Evolutionary conservation across 2,797 vertebrate species (phyloP), one percentile per base, ranked within the genome.

Genomic region (Dicrostonyx torquatus): DNA sequence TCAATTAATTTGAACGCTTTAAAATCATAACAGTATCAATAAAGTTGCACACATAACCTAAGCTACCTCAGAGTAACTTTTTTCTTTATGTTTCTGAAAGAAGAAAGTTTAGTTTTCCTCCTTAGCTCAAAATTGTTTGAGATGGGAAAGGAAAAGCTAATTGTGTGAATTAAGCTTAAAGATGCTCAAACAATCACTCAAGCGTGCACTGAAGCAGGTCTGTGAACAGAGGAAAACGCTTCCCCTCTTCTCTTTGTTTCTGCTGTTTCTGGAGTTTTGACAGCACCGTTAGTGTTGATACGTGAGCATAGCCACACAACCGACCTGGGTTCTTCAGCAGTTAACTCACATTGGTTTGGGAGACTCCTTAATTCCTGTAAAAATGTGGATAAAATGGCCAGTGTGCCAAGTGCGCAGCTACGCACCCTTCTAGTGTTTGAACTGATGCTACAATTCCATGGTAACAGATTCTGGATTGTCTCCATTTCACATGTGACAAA

Each of bases 91-190:
- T 86, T 95, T 95, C 43, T 64, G 58, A 78, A 80, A 95, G 70
- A 83, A 90, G 37, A 91, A 92, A 94, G 88, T 85, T 45, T n/a
- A 89, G 76, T 64, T 84, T 95, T 92, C 58, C 37, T 79, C 7
- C 8, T 96, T 89, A 80, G 66, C 89, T 93, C 70, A 91, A 88
- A 90, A 84, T 91, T 94, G 34, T 87, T 88, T 87, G 80, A 95
- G 84, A 89, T 50, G 34, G 94, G 40, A 95, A 95, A 83, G 93
- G 89, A 96, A 96, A 94, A 96, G 84, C 72, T 97, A 95, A 96
- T 93, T 94, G 60, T 73, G 92, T 83, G 95, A 96, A 97, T 96
- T 96, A 94, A 94, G 92, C 76, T 95, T 95, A 87, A 95, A 85
- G 78, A 94, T 45, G 86, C 34, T 94, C 79, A 92, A 85, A 88